Conservation (phyloP, 2,888 invertebrate genomes). For the Anagyrus pseudococci region DNA sequence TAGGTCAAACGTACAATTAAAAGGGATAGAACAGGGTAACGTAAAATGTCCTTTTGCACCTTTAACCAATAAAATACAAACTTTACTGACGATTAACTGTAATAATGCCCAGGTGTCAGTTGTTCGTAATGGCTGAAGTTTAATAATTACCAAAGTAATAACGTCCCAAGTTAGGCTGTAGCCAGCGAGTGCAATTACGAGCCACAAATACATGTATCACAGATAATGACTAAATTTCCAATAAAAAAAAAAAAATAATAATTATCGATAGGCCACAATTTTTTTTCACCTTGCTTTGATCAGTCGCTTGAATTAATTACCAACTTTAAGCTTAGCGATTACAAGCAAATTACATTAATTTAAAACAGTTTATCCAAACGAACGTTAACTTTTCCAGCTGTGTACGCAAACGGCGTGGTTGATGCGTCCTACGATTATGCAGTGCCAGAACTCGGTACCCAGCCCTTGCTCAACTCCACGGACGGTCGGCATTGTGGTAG, state of each 20-base stretch:
- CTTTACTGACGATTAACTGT: slow-evolving; percentile 29
- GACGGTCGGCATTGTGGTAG: slow-evolving; percentile 56
- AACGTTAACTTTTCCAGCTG: slow-evolving; percentile 50
- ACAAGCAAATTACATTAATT: too few relatives aligned
- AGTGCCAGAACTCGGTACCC: slow-evolving; percentile 76
- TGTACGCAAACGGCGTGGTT: slow-evolving; percentile 59
- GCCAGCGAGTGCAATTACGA: background rate
- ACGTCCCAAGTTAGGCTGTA: slow-evolving; percentile 15
- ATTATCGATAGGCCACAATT: too few relatives aligned
- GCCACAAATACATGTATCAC: slow-evolving; percentile 19
- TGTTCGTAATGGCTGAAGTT: slow-evolving; percentile 34
- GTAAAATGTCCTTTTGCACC: background rate
- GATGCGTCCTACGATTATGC: slow-evolving; percentile 80
- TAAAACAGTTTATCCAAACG: too few relatives aligned
- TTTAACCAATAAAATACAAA: slow-evolving; percentile 25
- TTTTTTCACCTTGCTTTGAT: too few relatives aligned
- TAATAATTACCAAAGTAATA: slow-evolving; percentile 36
- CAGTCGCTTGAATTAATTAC: too few relatives aligned
- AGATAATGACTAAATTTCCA: too few relatives aligned
- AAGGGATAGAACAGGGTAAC: too few relatives aligned
- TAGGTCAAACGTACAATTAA: too few relatives aligned
- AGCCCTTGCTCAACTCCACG: slow-evolving; percentile 67
- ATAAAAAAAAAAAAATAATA: too few relatives aligned
- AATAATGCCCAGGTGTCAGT: slow-evolving; percentile 34
- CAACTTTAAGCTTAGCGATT: too few relatives aligned